Conservation (phyloP, 2,797 vertebrate genomes). For the Tolypeutes matacus region DNA sequence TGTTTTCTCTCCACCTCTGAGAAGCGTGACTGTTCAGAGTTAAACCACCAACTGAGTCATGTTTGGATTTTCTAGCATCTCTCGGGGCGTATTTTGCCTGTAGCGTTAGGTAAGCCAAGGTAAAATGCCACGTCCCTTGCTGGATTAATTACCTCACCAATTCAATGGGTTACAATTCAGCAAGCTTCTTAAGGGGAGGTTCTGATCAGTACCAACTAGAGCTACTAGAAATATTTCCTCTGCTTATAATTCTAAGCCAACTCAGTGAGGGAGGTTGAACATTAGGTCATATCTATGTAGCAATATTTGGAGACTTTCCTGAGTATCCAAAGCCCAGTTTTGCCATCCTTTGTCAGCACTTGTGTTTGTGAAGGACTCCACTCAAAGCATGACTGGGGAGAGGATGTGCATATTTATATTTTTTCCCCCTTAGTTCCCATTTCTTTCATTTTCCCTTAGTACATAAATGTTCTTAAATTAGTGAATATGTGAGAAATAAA, state of each 20-base stretch:
- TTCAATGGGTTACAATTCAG: neutral
- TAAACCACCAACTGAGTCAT: neutral
- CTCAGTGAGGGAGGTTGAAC: neutral
- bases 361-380: neutral
- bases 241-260: slow-evolving; percentile 26
- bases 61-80: neutral
- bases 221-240: neutral
- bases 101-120: neutral
- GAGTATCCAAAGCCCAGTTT: neutral
- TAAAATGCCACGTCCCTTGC: neutral
- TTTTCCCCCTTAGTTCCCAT: neutral
- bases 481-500: slow-evolving; percentile 30
- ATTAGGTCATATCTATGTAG: neutral
- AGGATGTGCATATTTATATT: neutral
- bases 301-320: neutral
- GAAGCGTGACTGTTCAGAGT: neutral
- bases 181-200: neutral
- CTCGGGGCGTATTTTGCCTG: neutral
- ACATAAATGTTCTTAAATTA: slow-evolving; percentile 10
- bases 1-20: neutral
- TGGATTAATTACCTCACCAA: neutral
- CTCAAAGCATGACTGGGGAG: neutral
- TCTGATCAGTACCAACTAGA: neutral
- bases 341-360: neutral
- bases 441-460: neutral